Conservation (phyloP, 1,140 invertebrate genomes). For the Heliconius hermathena region DNA sequence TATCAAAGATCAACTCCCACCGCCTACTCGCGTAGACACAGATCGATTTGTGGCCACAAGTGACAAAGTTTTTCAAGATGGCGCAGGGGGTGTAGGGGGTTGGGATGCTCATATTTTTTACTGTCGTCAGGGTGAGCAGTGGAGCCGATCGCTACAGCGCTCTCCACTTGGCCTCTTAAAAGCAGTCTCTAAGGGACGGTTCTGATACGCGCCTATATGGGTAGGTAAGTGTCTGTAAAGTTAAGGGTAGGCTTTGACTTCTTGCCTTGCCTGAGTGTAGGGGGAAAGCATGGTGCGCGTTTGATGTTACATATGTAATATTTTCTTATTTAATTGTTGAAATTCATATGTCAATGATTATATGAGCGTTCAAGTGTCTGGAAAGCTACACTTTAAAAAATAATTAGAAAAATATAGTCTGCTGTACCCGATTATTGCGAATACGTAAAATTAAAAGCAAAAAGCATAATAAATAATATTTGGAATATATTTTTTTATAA, state of each 20-base stretch:
- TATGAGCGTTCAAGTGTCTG: background rate
- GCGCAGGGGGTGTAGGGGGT: slow-evolving; percentile 58
- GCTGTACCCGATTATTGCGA: background rate
- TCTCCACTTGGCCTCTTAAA: slow-evolving; percentile 80
- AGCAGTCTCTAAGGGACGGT: slow-evolving; percentile 67
- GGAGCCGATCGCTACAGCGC: slow-evolving; percentile 77
- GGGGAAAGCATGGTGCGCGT: background rate
- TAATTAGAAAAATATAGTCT: background rate
- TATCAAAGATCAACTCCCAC: slow-evolving; percentile 14
- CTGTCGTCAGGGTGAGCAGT: slow-evolving; percentile 80
- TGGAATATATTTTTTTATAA: too few species aligned
- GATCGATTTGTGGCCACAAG: slow-evolving; percentile 79
- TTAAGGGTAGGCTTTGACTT: slow-evolving; percentile 36
- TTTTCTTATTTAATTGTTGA: slow-evolving; percentile 16
- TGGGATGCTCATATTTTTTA: slow-evolving; percentile 81
- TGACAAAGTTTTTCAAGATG: slow-evolving; percentile 82
- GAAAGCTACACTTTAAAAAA: background rate
- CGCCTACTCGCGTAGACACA: slow-evolving; percentile 71
- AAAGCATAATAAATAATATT: background rate
- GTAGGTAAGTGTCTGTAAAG: slow-evolving; percentile 57
- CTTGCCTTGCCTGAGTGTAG: slow-evolving; percentile 22
- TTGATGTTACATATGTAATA: slow-evolving; percentile 18
- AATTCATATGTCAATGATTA: background rate
- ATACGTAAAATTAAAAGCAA: background rate
- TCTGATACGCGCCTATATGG: slow-evolving; percentile 57